Evolutionary conservation across 2,797 vertebrate species (phyloP), one percentile per base, ranked within the genome.

Genomic region (Linurgus olivaceus): DNA sequence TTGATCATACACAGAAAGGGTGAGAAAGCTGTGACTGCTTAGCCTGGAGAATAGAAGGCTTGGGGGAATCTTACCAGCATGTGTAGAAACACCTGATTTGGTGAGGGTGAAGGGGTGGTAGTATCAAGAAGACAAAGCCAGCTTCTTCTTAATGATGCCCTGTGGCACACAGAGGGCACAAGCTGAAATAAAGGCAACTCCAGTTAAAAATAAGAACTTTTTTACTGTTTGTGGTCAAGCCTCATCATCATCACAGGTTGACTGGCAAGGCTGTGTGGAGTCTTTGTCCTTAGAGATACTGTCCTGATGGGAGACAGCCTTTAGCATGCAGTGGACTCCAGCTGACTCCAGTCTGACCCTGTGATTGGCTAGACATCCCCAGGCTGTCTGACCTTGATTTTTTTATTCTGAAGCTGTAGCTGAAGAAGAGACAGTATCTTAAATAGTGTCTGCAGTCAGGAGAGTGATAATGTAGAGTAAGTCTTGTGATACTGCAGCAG

Each of bases 1-100:
- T 71, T n/a, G 10, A 17, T 45, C 0, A 0, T 47, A 10, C 4
- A 7, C 0, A 0, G 33, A n/a, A 52, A 24, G 21, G 21, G 4
- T 47, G 21, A 72, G 35, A 40, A 57, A 47, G 33, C 26, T 71
- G 44, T 24, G 12, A 31, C 29, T 72, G 58, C 40, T 90, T 11
- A n/a, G 33, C 29, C 15, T 63, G 33, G 10, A 82, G 35, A 85
- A 40, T 1, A 70, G 57, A 59, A 84, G 11, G 29, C 9, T 66
- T 4, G 1, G 26, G 23, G 13, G 5, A 24, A 67, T 58, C 16
- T 37, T 54, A 42, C 7, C 17, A 29, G 6, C 13, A 7, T 66
- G 12, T 63, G 87, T 65, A 31, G 25, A 61, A 80, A 44, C 50
- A 44, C 7, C 9, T 50, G 14, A 11, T 61, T 18, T 17, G 24